Base-by-base conservation (phyloP, 1,140 invertebrate genomes). In the Steinernema khuongi region DNA sequence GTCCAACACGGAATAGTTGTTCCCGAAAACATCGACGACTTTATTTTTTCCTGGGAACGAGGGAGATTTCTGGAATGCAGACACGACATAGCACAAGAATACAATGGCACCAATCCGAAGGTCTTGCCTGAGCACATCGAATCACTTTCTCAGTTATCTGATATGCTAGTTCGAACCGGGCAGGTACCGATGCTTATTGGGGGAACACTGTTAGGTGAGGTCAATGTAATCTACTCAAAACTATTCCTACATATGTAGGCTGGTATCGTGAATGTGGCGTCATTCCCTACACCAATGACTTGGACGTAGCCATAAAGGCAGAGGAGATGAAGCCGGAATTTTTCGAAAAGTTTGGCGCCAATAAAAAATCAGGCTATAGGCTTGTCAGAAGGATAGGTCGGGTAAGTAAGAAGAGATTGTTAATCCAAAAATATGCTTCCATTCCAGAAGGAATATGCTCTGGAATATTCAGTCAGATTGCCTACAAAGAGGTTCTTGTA, bases 311-410 rank as follows among this genome's bases (percentile, higher is more conserved):
- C 67, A 33, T 33, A 30, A 74, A 72, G 74, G 75, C 73, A 22
- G 66, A 14, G 60, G 78, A 79, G 67, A 17, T 36, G 43, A 30
- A 76, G 60, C 22, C 41, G 31, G 17, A 31, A 18, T 41, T 76
- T 70, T 14, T 32, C 36, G 18, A 77, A 28, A 66, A 66, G 28
- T 26, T 76, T 26, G 50, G 66, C 19, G 41, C 28, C n/a, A 22
- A 30, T 30, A 2, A 69, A 11, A 22, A 32, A 69, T 69, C 31
- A n/a, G n/a, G n/a, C n/a, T n/a, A n/a, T 31, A 69, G 22, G 33
- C 11, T 69, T 36, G 4, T 32, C 4, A 4, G 68, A 41, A 17
- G 29, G 33, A 32, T 69, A 36, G 68, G 68, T 2, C 28, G 22
- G 68, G 68, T 60, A 14, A 22, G 50, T 7, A 41, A 41, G 2